A percentile compares a stretch with the other conserved stretches of the same genome.
Conservation (phyloP, 2,888 invertebrate species). For the Antitype chi region DNA sequence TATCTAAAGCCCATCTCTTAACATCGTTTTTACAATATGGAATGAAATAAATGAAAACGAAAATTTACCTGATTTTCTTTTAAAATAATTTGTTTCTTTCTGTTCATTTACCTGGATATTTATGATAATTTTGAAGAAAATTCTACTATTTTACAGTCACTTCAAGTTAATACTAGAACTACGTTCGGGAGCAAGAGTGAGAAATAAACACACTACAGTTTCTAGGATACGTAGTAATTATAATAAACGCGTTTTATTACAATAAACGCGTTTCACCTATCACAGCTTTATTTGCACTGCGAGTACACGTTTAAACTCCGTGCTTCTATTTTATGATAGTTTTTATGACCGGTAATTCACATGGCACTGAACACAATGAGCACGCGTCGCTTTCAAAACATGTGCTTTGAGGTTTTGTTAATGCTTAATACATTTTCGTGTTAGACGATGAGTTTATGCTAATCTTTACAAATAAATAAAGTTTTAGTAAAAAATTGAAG, state of each 20-base stretch:
- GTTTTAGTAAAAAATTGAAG: too few relatives aligned
- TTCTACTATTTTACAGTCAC: neutral
- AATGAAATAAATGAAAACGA: neutral
- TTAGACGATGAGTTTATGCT: neutral
- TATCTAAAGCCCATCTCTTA: too few relatives aligned
- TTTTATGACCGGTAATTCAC: conserved; percentile 21
- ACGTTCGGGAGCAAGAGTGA: too few relatives aligned
- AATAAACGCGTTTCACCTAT: conserved; percentile 28
- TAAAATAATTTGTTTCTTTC: neutral
- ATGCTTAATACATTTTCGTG: conserved; percentile 3
- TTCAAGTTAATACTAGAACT: neutral
- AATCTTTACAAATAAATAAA: too few relatives aligned
- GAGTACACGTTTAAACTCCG: conserved; percentile 11
- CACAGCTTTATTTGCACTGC: conserved; percentile 23
- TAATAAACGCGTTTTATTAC: conserved; percentile 19
- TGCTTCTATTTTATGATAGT: conserved; percentile 28
- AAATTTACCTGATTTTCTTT: too few relatives aligned
- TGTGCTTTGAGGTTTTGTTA: conserved; percentile 7
- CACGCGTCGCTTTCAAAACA: conserved; percentile 1
- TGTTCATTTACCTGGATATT: too few relatives aligned
- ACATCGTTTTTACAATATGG: too few relatives aligned
- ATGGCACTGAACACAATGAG: neutral
- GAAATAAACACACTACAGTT: conserved; percentile 5
- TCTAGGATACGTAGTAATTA: conserved; percentile 3
- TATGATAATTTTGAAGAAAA: neutral